Percentiles rank a stretch among this genome's conserved stretches.
Evolutionary conservation across 2,888 invertebrate species (phyloP).

Genomic region (Lagria hirta): DNA sequence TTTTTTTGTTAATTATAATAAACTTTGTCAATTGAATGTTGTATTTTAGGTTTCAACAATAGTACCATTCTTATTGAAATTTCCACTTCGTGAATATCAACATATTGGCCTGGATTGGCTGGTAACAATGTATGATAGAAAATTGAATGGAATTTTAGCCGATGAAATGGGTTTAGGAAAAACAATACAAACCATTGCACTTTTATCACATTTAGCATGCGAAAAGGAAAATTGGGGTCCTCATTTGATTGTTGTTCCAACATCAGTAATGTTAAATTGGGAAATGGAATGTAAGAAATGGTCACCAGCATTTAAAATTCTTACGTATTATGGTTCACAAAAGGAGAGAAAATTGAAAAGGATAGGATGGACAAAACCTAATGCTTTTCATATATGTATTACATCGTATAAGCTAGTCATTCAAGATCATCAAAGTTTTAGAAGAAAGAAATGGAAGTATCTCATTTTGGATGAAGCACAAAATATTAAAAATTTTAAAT

Average conservation of each 20-base stretch:
- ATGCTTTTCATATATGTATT: conserved; percentile 97
- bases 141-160: conserved; percentile 93
- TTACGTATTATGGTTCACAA: conserved; percentile 96
- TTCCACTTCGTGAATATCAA: conserved; percentile 90
- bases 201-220: conserved; percentile 91
- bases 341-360: conserved; percentile 92
- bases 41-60: conserved; percentile 78
- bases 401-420: conserved; percentile 98
- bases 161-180: conserved; percentile 98
- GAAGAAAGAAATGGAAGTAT: conserved; percentile 97
- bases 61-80: conserved; percentile 90
- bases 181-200: conserved; percentile 95
- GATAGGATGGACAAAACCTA: conserved; percentile 96
- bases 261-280: conserved; percentile 99
- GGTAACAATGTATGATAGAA: conserved; percentile 92
- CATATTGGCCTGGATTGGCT: conserved; percentile 97
- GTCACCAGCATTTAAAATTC: conserved; percentile 98
- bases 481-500: conserved; percentile 99
- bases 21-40: conserved; percentile 30
- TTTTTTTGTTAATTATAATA: too few relatives aligned
- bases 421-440: conserved; percentile 97
- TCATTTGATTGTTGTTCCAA: conserved; percentile 97
- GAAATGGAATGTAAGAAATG: conserved; percentile 99
- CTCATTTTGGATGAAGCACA: conserved; percentile 98
- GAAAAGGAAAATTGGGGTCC: conserved; percentile 96